These are phyloP conservation scores for Platysternon megacephalum DNA, from an alignment of 2,113 vertebrate species.

Conservation along the genomic window DNA sequence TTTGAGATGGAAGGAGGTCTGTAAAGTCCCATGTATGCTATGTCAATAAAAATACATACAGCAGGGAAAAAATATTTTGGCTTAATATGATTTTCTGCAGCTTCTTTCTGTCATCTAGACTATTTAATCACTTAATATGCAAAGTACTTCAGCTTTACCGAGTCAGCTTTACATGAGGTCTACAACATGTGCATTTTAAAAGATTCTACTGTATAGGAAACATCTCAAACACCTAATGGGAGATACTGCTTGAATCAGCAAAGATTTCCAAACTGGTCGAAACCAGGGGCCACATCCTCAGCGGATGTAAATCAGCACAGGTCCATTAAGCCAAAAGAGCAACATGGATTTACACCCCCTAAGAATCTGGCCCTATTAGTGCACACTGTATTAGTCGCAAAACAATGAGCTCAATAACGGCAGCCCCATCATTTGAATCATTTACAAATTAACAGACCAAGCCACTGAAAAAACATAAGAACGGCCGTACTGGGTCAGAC, in stretches of 20 bases:
- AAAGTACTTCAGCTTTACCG: not conserved
- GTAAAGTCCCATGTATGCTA: not conserved
- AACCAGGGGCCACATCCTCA: not conserved
- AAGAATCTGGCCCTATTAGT: too few species aligned
- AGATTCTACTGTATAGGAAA: rapidly evolving
- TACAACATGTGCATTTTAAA: rapidly evolving
- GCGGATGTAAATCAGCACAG: too few species aligned
- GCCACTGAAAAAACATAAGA: too few species aligned
- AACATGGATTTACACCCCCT: too few species aligned
- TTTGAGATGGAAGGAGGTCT: not conserved
- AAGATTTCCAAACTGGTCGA: not conserved
- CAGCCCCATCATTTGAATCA: too few species aligned
- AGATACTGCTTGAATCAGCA: not conserved
- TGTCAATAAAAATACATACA: not conserved
- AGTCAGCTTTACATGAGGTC: not conserved
- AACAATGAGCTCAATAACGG: too few species aligned
- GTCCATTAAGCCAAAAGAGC: too few species aligned
- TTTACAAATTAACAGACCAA: too few species aligned
- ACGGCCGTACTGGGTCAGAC: too few species aligned
- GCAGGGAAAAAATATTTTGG: too few species aligned
- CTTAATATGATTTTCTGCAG: not conserved
- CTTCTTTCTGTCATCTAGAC: too few species aligned
- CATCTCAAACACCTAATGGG: not conserved
- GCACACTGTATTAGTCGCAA: too few species aligned
- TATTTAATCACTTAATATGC: not conserved